A percentile compares a stretch with the other conserved stretches of the same genome.
These are phyloP conservation scores for Discoglossus pictus DNA, from an alignment of 2,797 vertebrate species.

Conservation along the genomic window DNA sequence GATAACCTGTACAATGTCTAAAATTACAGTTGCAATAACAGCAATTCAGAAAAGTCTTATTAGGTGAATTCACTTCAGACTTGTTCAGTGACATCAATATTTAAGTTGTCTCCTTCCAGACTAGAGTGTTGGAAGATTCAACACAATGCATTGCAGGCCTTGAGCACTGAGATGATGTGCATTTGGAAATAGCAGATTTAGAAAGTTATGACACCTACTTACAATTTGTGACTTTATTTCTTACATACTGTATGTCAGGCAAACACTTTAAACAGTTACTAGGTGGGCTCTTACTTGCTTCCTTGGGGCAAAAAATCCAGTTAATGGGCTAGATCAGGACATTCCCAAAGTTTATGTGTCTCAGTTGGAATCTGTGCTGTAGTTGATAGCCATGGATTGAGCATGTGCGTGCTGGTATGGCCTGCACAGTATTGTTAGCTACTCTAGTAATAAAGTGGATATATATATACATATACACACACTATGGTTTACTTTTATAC, in stretches of 20 bases:
- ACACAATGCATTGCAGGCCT: constrained; percentile 20
- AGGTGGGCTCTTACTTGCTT: too few species aligned
- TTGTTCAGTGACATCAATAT: constrained; percentile 53
- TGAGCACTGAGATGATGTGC: constrained; percentile 30
- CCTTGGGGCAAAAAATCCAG: too few species aligned
- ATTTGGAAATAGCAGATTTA: neutral
- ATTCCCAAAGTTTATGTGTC: neutral
- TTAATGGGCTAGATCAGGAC: too few species aligned
- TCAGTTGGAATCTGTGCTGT: constrained; percentile 10
- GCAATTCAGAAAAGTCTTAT: constrained; percentile 64
- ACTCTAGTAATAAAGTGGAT: neutral
- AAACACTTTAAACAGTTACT: too few species aligned
- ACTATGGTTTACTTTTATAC: too few species aligned
- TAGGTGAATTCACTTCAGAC: constrained; percentile 58
- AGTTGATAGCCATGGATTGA: neutral
- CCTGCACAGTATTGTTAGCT: constrained; percentile 12
- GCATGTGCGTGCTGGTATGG: constrained; percentile 1
- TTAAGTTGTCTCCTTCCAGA: constrained; percentile 52
- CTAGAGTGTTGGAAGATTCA: constrained; percentile 40
- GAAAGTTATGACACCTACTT: neutral
- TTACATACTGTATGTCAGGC: too few species aligned
- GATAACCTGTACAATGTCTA: constrained; percentile 65
- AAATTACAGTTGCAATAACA: constrained; percentile 68
- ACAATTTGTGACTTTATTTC: neutral
- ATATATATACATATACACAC: too few species aligned